These are phyloP conservation scores for Tachyglossus aculeatus DNA, from an alignment of 2,797 vertebrate species.

Conservation along the genomic window DNA sequence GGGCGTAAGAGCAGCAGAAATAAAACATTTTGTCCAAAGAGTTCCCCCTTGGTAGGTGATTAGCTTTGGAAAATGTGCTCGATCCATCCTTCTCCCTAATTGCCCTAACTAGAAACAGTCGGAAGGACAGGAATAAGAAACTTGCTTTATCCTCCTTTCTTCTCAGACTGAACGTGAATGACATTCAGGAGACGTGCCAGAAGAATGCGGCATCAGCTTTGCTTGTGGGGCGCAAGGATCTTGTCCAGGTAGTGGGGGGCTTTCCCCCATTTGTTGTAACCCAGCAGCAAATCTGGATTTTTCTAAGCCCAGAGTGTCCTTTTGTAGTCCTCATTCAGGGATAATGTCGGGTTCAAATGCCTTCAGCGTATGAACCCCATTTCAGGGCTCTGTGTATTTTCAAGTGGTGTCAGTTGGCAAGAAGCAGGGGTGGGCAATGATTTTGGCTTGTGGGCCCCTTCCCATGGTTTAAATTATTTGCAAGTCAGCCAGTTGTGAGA, in stretches of 20 bases:
- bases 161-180: conserved; percentile 87
- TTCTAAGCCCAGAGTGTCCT: background rate
- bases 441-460: too few species aligned
- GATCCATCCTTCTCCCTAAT: too few species aligned
- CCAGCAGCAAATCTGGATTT: background rate
- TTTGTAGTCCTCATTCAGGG: background rate
- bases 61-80: too few species aligned
- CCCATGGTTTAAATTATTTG: too few species aligned
- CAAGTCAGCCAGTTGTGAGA: too few species aligned
- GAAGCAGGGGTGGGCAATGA: too few species aligned
- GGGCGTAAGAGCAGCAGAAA: background rate
- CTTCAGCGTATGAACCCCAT: background rate
- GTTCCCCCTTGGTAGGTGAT: too few species aligned
- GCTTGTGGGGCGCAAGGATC: conserved; percentile 87
- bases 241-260: conserved; percentile 84
- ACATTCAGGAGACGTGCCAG: conserved; percentile 95
- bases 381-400: conserved; percentile 11
- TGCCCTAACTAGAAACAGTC: too few species aligned
- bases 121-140: background rate
- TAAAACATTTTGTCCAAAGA: too few species aligned
- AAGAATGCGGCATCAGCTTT: conserved; percentile 90
- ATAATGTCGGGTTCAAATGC: background rate
- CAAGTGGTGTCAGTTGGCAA: too few species aligned
- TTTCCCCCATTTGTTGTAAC: background rate
- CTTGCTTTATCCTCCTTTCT: background rate